Percentiles rank a stretch among this genome's conserved stretches.
These are phyloP conservation scores for Plemyria rubiginata DNA, from an alignment of 2,888 invertebrate genomes.

Conservation along the genomic window DNA sequence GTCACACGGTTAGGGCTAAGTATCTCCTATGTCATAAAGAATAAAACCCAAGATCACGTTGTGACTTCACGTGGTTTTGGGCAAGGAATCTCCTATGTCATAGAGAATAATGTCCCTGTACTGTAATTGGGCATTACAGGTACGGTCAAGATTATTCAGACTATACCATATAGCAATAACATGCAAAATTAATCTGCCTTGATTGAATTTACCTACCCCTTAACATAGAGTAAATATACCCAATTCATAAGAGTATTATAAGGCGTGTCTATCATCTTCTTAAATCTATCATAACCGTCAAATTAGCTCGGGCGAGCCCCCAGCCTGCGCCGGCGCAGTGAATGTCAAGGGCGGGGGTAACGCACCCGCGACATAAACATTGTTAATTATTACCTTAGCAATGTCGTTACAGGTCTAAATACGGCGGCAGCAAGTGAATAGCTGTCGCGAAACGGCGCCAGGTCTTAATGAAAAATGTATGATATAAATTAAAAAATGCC, in stretches of 20 bases:
- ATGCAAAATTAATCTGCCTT: too few species aligned
- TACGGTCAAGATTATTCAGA: too few species aligned
- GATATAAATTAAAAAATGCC: background rate
- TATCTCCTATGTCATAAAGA: too few species aligned
- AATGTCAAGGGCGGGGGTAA: constrained; percentile 55
- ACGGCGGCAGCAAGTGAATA: constrained; percentile 14
- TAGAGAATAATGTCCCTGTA: too few species aligned
- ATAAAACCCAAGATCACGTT: too few species aligned
- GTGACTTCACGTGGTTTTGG: too few species aligned
- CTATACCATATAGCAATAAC: too few species aligned
- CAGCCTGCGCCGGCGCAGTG: constrained; percentile 37
- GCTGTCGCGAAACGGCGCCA: constrained; percentile 5
- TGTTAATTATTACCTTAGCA: constrained; percentile 24
- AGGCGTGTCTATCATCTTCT: constrained; percentile 17
- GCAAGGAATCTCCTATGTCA: too few species aligned
- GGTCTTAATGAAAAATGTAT: background rate
- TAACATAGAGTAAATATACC: background rate
- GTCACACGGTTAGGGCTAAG: too few species aligned
- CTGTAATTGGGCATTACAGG: too few species aligned
- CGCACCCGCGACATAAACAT: constrained; percentile 25
- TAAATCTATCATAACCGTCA: constrained; percentile 29
- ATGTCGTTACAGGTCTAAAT: constrained; percentile 23
- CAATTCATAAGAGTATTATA: background rate
- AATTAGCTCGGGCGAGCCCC: constrained; percentile 48
- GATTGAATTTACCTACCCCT: background rate